Conservation (phyloP, 2,888 invertebrate species). For the Psococerastis gibbosa region DNA sequence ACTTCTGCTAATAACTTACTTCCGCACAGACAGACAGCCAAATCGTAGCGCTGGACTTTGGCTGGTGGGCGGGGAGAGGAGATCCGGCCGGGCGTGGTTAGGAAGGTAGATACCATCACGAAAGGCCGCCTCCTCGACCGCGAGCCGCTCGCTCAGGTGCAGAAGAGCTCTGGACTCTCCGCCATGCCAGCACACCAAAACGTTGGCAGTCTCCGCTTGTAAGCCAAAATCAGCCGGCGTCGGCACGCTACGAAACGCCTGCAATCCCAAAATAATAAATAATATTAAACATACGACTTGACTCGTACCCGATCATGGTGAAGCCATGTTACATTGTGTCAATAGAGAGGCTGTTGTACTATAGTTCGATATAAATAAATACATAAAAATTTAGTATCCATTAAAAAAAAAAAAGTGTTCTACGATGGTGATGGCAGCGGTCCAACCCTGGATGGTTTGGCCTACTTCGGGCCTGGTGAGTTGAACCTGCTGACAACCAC, state of each 20-base stretch:
- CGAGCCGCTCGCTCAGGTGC: slow-evolving; percentile 35
- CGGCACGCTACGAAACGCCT: slow-evolving; percentile 26
- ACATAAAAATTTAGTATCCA: too few relatives aligned
- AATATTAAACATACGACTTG: too few relatives aligned
- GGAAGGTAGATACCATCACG: slow-evolving; percentile 39
- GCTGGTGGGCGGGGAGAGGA: slow-evolving; percentile 45
- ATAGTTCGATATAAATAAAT: too few relatives aligned
- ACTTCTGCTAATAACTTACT: slow-evolving; percentile 24
- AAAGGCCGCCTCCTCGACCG: slow-evolving; percentile 27
- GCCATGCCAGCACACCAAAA: slow-evolving; percentile 40
- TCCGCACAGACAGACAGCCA: slow-evolving; percentile 49
- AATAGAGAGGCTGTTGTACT: too few relatives aligned
- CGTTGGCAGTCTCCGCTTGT: slow-evolving; percentile 28
- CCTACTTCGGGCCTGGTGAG: too few relatives aligned
- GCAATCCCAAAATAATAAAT: too few relatives aligned
- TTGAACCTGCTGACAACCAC: too few relatives aligned
- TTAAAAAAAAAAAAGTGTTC: too few relatives aligned
- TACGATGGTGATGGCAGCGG: too few relatives aligned
- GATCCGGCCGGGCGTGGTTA: slow-evolving; percentile 46
- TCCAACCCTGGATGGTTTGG: too few relatives aligned
- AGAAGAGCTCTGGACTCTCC: slow-evolving; percentile 43
- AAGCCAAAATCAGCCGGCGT: slow-evolving; percentile 37
- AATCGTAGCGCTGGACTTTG: slow-evolving; percentile 50
- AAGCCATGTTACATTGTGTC: too few relatives aligned
- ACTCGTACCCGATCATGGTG: too few relatives aligned